Base-by-base conservation (phyloP, 2,113 vertebrate genomes). In the Cromileptes altivelis region DNA sequence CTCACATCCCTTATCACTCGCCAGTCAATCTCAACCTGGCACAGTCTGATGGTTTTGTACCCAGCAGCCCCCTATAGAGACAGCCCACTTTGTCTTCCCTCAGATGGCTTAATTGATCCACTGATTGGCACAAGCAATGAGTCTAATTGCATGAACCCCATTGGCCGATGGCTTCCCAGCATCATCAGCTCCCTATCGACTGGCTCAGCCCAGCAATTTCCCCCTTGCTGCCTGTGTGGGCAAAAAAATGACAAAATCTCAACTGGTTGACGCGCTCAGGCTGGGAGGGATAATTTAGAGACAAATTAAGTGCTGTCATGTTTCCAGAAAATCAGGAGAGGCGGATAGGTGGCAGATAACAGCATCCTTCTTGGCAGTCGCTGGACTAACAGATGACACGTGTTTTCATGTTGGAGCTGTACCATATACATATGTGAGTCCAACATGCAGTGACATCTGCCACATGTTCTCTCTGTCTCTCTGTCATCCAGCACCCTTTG, bases 61-160 rank as follows among this genome's bases (percentile, higher is more conserved):
- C 76, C 73, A 65, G 78, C 37, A 53, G 17, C 2, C n/a, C 37
- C 15, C 72, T n/a, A 45, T 45, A 19, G 47, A 81, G 3, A 75
- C 12, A 6, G 68, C 82, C 78, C 63, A 25, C 73, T 75, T 19
- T 63, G 65, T 25, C 45, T 60, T 79, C 91, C 61, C 73, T 82
- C 53, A 40, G 65, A 70, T 67, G 70, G 19, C 74, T 49, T 81
- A 64, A 91, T 60, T 80, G 88, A 93, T 85, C 75, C 55, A 52
- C 62, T 67, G 80, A 89, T 69, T 84, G 81, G 77, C 84, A 80
- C 49, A 77, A 68, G 82, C 79, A 81, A 80, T 78, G 81, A 88
- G 42, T 82, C 67, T 82, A 87, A 91, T 86, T 89, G 85, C 83
- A 37, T 45, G 21, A 64, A 84, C 75, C 67, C 53, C 61, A 87